Conservation (phyloP, 2,113 vertebrate genomes). For the Eonycteris spelaea region DNA sequence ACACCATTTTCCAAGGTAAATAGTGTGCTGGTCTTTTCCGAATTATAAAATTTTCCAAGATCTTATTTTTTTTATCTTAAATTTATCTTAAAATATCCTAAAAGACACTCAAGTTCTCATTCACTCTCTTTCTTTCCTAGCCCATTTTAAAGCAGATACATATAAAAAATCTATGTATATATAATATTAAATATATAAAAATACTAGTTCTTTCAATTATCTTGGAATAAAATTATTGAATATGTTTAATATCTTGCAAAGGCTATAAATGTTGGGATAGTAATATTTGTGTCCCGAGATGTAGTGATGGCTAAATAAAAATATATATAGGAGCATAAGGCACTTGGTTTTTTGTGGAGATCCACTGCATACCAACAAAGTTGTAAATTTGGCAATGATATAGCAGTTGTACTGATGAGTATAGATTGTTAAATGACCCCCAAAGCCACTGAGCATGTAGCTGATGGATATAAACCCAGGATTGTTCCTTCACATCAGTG, state of each 20-base stretch:
- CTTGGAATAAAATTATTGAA: neutral
- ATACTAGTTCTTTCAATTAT: neutral
- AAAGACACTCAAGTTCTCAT: neutral
- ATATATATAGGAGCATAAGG: neutral
- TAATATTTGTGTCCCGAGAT: neutral
- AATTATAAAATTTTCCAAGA: neutral
- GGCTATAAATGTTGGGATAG: neutral
- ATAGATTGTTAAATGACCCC: neutral
- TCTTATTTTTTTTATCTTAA: neutral
- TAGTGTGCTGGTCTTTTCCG: neutral
- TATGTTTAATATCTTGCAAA: neutral
- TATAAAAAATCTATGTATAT: neutral
- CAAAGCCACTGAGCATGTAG: neutral
- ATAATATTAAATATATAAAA: no score
- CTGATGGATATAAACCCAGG: neutral
- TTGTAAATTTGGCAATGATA: neutral
- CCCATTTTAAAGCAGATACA: neutral
- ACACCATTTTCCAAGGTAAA: neutral
- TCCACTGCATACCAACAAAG: neutral
- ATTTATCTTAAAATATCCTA: neutral
- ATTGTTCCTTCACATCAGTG: neutral
- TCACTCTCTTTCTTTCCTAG: neutral
- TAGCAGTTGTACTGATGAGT: neutral
- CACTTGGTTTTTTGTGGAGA: neutral
- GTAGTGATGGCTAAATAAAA: neutral